phyloP scores from a whole-genome alignment of 2,797 vertebrate genomes.

The Ctenosaura bakeri region DNA sequence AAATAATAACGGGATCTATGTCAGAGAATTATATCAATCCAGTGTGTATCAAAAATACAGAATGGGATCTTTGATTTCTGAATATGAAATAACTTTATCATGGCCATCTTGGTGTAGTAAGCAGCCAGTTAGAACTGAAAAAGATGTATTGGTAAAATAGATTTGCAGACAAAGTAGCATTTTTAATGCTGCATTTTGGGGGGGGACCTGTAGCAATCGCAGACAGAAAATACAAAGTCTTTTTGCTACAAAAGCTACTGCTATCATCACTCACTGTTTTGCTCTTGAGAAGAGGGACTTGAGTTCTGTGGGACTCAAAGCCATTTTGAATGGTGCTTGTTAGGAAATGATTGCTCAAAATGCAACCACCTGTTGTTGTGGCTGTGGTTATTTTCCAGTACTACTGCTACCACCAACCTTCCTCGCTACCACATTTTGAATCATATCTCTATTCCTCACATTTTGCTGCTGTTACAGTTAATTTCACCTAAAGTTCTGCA shows the following conservation, averaged over 20 bases:
- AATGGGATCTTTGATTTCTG: not conserved
- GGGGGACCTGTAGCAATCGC: not conserved
- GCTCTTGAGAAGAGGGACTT: not conserved
- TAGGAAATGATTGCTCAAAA: not conserved
- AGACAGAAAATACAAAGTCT: not conserved
- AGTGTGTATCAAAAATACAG: constrained; percentile 5
- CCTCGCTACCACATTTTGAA: not conserved
- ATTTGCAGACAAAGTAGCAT: not conserved
- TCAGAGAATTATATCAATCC: not conserved
- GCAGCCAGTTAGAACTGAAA: not conserved
- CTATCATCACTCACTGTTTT: not conserved
- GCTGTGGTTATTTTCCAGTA: not conserved
- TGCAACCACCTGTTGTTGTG: not conserved
- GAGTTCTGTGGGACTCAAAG: not conserved
- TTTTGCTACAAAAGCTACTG: not conserved
- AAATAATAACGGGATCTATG: constrained; percentile 19
- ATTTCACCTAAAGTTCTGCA: not conserved
- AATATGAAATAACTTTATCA: not conserved
- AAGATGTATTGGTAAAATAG: constrained; percentile 16
- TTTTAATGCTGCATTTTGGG: not conserved
- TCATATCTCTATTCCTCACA: not conserved
- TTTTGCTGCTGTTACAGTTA: constrained; percentile 11
- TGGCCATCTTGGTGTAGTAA: not conserved
- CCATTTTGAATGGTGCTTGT: not conserved
- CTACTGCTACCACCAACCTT: not conserved